Conservation (phyloP, 2,888 invertebrate species). For the Limnephilus lunatus region DNA sequence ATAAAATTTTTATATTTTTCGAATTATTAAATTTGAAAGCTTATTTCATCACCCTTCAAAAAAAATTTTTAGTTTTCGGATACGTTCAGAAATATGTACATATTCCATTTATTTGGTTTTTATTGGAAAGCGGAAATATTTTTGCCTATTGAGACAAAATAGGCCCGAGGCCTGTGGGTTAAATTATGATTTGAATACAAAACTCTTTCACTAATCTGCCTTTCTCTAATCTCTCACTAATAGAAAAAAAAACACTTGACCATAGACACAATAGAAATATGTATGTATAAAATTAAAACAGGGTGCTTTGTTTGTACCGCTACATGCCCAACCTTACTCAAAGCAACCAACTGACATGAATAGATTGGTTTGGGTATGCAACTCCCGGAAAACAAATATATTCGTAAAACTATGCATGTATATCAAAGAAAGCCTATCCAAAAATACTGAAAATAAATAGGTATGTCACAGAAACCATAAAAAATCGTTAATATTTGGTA, state of each 20-base stretch:
- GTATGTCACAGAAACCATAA: not conserved
- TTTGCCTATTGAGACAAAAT: too few species aligned
- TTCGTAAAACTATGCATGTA: not conserved
- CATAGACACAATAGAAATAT: not conserved
- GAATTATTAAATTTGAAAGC: too few species aligned
- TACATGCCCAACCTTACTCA: not conserved
- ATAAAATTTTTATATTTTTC: too few species aligned
- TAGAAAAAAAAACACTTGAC: too few species aligned
- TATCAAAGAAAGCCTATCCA: not conserved
- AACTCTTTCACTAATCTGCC: too few species aligned
- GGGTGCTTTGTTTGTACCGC: not conserved
- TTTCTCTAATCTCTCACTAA: too few species aligned
- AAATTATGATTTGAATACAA: not conserved
- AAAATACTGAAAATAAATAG: not conserved
- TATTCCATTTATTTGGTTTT: too few species aligned
- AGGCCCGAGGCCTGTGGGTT: too few species aligned
- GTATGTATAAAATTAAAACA: not conserved
- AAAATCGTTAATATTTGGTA: not conserved
- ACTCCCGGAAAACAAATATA: not conserved
- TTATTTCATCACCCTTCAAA: too few species aligned
- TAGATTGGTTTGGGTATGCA: not conserved
- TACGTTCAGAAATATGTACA: too few species aligned
- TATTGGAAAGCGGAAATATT: too few species aligned
- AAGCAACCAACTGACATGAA: not conserved
- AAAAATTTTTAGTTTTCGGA: too few species aligned